Conservation (phyloP, 1,140 invertebrate species). For the Pseudachorutes palmiensis region DNA sequence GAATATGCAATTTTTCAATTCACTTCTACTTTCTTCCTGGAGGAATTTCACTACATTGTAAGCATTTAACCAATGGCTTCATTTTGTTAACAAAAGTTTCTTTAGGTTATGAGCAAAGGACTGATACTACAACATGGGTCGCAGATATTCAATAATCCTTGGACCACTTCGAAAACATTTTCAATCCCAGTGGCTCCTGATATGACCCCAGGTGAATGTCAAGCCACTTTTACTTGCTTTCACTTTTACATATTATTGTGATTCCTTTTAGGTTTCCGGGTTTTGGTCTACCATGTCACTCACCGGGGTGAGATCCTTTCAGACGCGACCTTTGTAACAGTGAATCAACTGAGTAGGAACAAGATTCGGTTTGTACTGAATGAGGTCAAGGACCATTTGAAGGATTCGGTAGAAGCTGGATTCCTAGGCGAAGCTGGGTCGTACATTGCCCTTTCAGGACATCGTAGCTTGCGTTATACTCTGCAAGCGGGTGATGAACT, state of each 20-base stretch:
- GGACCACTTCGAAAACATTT: constrained; percentile 43
- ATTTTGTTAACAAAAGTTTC: not conserved
- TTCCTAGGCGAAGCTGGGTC: constrained; percentile 41
- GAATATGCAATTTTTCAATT: constrained; percentile 49
- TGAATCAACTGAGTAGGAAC: constrained; percentile 47
- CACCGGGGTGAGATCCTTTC: constrained; percentile 47
- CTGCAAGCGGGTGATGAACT: constrained; percentile 46
- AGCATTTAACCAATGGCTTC: not conserved
- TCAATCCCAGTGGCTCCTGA: constrained; percentile 45
- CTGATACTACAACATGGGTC: constrained; percentile 43
- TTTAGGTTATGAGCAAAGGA: constrained; percentile 45
- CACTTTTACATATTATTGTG: no score
- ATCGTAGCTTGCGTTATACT: constrained; percentile 40
- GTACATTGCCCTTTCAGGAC: constrained; percentile 43
- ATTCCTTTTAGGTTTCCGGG: no score
- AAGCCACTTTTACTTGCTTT: no score
- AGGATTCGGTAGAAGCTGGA: constrained; percentile 42
- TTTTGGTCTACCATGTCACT: constrained; percentile 50
- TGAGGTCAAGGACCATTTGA: constrained; percentile 44
- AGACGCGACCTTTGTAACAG: constrained; percentile 52
- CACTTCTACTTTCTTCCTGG: constrained; percentile 44
- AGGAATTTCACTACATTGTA: constrained; percentile 47
- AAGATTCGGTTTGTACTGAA: constrained; percentile 43
- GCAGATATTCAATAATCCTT: constrained; percentile 38
- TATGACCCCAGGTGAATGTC: constrained; percentile 58